Evolutionary conservation across 2,888 invertebrate genomes (phyloP).

Genomic region (Athalia circularis): DNA sequence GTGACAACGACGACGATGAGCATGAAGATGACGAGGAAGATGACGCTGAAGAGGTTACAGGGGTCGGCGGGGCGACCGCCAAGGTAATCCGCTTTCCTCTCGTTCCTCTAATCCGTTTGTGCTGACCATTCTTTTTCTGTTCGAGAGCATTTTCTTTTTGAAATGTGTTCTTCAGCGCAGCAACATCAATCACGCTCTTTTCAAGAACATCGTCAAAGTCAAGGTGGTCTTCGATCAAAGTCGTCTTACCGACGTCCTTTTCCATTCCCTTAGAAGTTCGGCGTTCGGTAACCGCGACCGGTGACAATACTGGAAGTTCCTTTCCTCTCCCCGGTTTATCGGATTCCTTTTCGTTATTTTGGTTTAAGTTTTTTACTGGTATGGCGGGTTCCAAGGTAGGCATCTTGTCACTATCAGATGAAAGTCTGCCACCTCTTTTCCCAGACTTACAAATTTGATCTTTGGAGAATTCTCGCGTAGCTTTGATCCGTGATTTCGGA

Average conservation of each 20-base stretch:
- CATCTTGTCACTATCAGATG: conserved; percentile 76
- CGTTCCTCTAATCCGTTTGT: conserved; percentile 50
- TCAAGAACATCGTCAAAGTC: conserved; percentile 51
- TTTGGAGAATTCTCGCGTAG: conserved; percentile 1
- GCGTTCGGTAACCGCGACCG: conserved; percentile 48
- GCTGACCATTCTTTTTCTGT: conserved; percentile 37
- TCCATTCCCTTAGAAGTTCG: conserved; percentile 46
- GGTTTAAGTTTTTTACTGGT: conserved; percentile 44
- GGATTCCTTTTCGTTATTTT: conserved; percentile 47
- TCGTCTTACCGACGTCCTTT: conserved; percentile 17
- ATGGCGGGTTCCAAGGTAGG: conserved; percentile 74
- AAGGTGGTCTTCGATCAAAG: conserved; percentile 26
- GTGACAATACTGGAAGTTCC: conserved; percentile 60
- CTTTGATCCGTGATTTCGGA: conserved; percentile 23
- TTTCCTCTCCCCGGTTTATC: conserved; percentile 52
- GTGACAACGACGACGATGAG: conserved; percentile 1
- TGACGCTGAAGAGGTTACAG: conserved; percentile 11
- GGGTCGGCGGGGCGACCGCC: conserved; percentile 16
- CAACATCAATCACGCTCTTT: conserved; percentile 49
- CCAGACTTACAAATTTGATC: neutral
- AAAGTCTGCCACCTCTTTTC: conserved; percentile 57
- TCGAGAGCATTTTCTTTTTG: conserved; percentile 39
- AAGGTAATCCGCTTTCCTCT: neutral
- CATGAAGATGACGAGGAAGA: conserved; percentile 17
- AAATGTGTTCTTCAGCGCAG: conserved; percentile 30